phyloP scores from a whole-genome alignment of 1,140 invertebrate genomes.

The Cherax destructor region DNA sequence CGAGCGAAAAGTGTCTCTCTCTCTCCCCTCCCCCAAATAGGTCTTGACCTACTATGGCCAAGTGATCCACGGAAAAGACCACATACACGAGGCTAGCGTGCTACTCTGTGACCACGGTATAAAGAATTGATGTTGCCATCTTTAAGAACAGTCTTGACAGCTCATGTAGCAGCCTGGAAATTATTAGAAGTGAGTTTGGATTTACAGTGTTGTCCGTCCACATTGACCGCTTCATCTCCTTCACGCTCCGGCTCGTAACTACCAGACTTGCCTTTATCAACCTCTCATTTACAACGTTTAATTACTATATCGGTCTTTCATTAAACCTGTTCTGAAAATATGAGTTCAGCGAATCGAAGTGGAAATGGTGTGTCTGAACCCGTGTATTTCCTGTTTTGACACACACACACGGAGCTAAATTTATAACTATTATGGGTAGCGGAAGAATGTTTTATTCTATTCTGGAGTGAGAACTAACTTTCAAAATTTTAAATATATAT shows the following conservation, averaged over 20 bases:
- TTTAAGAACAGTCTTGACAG: background rate
- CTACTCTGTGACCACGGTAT: background rate
- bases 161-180: background rate
- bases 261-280: background rate
- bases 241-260: background rate
- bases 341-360: background rate
- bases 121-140: background rate
- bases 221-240: background rate
- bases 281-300: background rate
- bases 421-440: too few species aligned
- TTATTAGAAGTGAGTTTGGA: background rate
- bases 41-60: too few species aligned
- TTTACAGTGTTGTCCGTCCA: background rate
- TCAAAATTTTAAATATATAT: too few species aligned
- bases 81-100: too few species aligned
- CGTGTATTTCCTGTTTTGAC: background rate
- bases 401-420: too few species aligned
- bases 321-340: background rate
- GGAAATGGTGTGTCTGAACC: background rate
- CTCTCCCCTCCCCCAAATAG: too few species aligned
- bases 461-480: too few species aligned
- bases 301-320: background rate
- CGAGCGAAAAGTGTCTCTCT: too few species aligned
- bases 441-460: too few species aligned
- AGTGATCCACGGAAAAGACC: too few species aligned